Evolutionary conservation across 2,113 vertebrate genomes (phyloP).

Genomic region (Scomber scombrus): DNA sequence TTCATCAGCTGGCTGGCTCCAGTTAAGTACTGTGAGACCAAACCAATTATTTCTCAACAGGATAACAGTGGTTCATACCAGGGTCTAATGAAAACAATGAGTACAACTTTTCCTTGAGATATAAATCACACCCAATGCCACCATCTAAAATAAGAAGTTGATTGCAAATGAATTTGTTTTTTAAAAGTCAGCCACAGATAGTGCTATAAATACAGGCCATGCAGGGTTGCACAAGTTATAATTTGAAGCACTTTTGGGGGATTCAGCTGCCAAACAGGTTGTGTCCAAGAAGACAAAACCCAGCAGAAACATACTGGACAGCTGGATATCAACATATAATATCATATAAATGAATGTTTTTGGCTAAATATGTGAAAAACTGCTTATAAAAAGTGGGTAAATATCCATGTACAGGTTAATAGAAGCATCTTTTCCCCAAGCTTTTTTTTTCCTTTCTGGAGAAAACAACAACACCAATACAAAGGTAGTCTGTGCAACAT

Average conservation of each 20-base stretch:
- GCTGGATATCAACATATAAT: no score
- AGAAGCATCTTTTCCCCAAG: slow-evolving; percentile 2
- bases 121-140: neutral
- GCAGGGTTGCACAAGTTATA: neutral
- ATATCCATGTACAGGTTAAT: slow-evolving; percentile 3
- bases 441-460: neutral
- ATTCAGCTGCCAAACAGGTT: neutral
- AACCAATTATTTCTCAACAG: slow-evolving; percentile 60
- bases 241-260: neutral
- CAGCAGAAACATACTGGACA: no score
- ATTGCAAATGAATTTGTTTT: neutral
- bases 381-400: neutral
- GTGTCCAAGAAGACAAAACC: no score
- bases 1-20: slow-evolving; percentile 54
- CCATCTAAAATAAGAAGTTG: neutral
- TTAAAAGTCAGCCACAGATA: neutral
- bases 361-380: neutral
- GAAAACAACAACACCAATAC: slow-evolving; percentile 51
- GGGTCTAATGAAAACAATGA: slow-evolving; percentile 32
- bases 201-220: neutral
- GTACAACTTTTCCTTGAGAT: slow-evolving; percentile 54
- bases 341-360: neutral
- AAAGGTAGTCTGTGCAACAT: slow-evolving; percentile 61
- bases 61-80: slow-evolving; percentile 19
- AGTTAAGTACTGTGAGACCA: slow-evolving; percentile 52